Evolutionary conservation across 2,113 vertebrate species (phyloP), one percentile per base, ranked within the genome.

Genomic region (Chitala chitala): DNA sequence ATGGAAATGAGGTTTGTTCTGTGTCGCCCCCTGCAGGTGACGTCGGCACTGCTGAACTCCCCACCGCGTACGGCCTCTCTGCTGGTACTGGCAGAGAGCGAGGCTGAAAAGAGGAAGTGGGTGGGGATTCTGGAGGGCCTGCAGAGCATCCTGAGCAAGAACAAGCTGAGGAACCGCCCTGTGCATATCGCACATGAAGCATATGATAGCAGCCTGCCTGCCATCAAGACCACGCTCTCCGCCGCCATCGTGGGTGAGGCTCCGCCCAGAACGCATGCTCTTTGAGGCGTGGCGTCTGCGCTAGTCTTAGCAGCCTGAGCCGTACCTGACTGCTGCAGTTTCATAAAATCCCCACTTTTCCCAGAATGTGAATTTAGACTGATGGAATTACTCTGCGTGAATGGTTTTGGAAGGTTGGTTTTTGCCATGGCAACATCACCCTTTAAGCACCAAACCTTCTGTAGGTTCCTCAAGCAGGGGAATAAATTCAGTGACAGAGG

Each of bases 31-130:
- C 55, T 81, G 76, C 85, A 98, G 96, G 94, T 98, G 86, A 94
- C 94, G 1, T 92, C 94, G 8, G 94, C 94, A 33, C 91, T 94
- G 85, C 86, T 94, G 86, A 91, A 92, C 82, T 87, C 92, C 0
- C 92, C 93, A 77, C 87, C 92, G 7, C 93, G 92, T 72, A 88
- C 91, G 1, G 91, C 93, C 82, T 98, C 96, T 33, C 87, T 98
- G 24, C 91, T 98, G 82, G 88, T 99, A 44, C 89, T 99, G 85
- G 95, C 96, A 0, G 97, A 99, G 86, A 98, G 90, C 2, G 96
- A 99, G 82, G 90, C 86, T 1, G 97, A 99, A 76, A 98, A 98
- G 87, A 90, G 89, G 82, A 97, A 94, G 81, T 99, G 97, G 97
- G 95, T 99, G 54, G 90, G 96, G 76, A 94, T 99, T 77, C 87